Conservation (phyloP, 2,888 invertebrate genomes). For the Monoplex corrugatus region DNA sequence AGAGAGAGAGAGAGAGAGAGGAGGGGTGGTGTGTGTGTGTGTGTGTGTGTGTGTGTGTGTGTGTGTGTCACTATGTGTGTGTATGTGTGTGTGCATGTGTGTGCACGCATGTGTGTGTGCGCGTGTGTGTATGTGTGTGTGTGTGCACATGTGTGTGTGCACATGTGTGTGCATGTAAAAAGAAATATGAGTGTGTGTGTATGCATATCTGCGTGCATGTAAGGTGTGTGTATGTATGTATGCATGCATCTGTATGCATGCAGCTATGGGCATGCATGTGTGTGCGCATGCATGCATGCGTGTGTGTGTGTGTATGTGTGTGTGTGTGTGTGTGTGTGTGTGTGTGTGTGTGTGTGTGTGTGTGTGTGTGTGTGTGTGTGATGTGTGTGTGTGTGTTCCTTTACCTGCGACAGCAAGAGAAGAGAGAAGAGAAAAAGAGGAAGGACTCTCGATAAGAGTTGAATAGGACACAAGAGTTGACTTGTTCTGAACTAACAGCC, state of each 20-base stretch:
- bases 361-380: neutral
- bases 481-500: too few species aligned
- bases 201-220: neutral
- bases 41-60: constrained; percentile 17
- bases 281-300: neutral
- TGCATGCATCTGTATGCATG: too few species aligned
- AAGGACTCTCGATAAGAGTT: neutral
- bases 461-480: neutral
- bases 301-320: constrained; percentile 18
- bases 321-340: too few species aligned
- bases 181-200: too few species aligned
- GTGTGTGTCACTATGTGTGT: too few species aligned
- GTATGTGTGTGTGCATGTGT: neutral
- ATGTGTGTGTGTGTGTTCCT: neutral
- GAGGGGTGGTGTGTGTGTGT: neutral
- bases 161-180: constrained; percentile 14
- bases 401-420: too few species aligned
- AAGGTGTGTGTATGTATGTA: neutral
- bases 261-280: too few species aligned
- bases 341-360: too few species aligned
- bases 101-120: neutral
- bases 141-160: neutral
- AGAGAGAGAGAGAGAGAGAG: neutral
- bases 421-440: neutral
- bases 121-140: neutral